Base-by-base conservation (phyloP, 2,113 vertebrate species). In the Rostratula benghalensis region DNA sequence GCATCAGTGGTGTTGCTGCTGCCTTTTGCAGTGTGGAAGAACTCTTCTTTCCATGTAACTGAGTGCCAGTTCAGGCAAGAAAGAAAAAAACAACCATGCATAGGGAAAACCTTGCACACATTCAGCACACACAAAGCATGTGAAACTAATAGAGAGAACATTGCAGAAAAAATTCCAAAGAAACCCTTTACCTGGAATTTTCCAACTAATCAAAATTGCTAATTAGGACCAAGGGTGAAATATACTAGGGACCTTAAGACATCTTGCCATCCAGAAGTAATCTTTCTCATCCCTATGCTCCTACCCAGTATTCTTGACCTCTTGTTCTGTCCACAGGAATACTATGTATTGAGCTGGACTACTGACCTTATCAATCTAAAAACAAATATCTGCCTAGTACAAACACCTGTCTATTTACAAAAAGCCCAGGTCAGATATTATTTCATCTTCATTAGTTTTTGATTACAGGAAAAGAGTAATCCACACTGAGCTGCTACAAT, bases 31-130 rank as follows among this genome's bases (percentile, higher is more conserved):
- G 25, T 1, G 3, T 22, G 20, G 39, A 95, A 80, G 68, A 87
- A 56, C 19, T 24, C 16, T 39, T 53, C 48, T 50, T 73, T 46
- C 39, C 35, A 20, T 0, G 0, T 11, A 39, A 50, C 7, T 1
- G 30, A 31, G 46, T 11, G 13, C 7, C 25, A 41, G 28, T 2
- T 20, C 28, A 73, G 25, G n/a, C 48, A 81, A 60, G 43, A 73
- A 80, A 87, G 14, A 74, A 9, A 6, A 75, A 3, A 73, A 37
- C 41, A 71, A 46, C 7, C 57, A 51, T 43, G 33, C 33, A 8
- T 0, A 71, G 10, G 16, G 15, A 6, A 56, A 63, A 57, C 20
- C 13, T 74, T 30, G 23, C 17, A 57, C 37, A 64, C 69, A 75
- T 57, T 14, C 61, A 85, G 67, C 39, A 61, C 16, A 23, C 1